Percentiles rank a stretch among this genome's conserved stretches.
These are phyloP conservation scores for Python bivittatus DNA, from an alignment of 2,113 vertebrate genomes.

Conservation along the genomic window DNA sequence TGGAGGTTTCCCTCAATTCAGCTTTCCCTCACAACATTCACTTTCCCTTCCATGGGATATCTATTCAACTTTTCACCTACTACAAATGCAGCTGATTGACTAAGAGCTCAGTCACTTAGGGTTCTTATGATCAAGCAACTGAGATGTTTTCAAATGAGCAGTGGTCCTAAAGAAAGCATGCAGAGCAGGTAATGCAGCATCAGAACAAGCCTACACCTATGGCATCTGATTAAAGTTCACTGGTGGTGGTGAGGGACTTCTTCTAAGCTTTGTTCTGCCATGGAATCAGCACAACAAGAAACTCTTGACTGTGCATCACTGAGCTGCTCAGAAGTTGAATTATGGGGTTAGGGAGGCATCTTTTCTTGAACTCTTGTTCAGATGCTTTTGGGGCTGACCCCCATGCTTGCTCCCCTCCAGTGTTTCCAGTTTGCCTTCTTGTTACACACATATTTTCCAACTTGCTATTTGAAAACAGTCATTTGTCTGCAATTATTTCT, in stretches of 20 bases:
- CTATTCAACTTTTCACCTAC: neutral
- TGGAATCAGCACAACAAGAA: neutral
- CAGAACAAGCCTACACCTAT: no score
- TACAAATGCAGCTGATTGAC: neutral
- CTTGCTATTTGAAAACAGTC: neutral
- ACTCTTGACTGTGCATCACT: neutral
- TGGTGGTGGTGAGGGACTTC: neutral
- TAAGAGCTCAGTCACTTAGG: neutral
- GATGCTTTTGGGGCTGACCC: no score
- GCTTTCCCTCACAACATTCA: no score
- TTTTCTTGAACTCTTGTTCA: neutral
- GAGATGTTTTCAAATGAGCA: neutral
- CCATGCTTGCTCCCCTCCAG: neutral
- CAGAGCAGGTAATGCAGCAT: no score
- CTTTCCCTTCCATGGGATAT: neutral
- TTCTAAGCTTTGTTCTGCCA: neutral
- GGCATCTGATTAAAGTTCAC: neutral
- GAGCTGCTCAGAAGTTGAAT: neutral
- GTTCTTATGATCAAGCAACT: neutral
- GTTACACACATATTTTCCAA: accelerated
- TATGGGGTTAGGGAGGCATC: neutral
- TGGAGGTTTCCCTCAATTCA: neutral
- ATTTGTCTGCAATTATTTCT: neutral
- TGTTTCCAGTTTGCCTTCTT: neutral
- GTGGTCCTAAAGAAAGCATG: neutral